Percentiles rank a stretch among this genome's conserved stretches.
Evolutionary conservation across 2,113 vertebrate genomes (phyloP).

Genomic region (Otus sunia): DNA sequence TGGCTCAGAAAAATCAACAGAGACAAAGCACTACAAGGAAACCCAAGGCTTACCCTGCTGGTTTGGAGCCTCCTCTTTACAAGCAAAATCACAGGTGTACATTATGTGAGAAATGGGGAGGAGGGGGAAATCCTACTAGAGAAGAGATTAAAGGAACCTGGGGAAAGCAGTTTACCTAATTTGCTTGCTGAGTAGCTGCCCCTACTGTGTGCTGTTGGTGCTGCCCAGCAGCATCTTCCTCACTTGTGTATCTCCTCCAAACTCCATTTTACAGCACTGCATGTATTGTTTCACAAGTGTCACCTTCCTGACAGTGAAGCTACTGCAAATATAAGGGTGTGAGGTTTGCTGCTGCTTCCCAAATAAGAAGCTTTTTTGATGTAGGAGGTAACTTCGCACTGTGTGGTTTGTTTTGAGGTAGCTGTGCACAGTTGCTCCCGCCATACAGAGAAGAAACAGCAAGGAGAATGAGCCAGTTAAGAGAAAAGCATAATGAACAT

Average conservation of each 20-base stretch:
- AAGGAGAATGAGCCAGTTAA: neutral
- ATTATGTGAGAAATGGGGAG: neutral
- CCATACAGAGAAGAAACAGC: neutral
- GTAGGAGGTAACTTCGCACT: neutral
- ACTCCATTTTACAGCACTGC: neutral
- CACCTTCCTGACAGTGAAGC: neutral
- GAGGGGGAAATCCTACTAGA: neutral
- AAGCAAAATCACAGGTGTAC: neutral
- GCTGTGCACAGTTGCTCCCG: neutral
- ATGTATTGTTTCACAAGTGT: neutral
- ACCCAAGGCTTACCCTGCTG: neutral
- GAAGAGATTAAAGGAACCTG: neutral
- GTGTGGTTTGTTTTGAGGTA: neutral
- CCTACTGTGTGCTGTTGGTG: neutral
- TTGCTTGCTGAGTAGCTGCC: neutral
- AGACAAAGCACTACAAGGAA: neutral
- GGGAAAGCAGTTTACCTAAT: neutral
- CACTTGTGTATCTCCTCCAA: fast-evolving
- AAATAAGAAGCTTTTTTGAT: neutral
- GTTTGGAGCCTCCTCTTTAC: neutral
- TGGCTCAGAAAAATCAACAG: neutral
- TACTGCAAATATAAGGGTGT: neutral
- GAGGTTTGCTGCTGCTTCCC: neutral
- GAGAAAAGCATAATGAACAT: neutral
- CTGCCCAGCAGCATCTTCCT: neutral